Base-by-base conservation (phyloP, 2,888 invertebrate species). In the Chrysolina oricalcia region DNA sequence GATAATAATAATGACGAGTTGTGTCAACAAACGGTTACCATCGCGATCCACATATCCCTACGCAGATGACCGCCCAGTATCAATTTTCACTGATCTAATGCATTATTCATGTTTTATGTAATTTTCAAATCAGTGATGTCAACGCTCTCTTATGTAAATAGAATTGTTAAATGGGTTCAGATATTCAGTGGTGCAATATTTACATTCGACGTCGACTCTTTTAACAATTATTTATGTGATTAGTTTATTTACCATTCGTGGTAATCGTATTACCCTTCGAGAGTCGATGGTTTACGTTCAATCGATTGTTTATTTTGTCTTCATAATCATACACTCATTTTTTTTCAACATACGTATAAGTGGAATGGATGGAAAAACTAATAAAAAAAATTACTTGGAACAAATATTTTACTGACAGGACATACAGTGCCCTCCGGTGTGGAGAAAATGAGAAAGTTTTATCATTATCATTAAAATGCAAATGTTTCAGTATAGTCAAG, bases 181-280 rank as follows among this genome's bases (percentile, higher is more conserved):
- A 73, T 73, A 76, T 73, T 73, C 50, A 62, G 70, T 73, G 73
- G 70, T 67, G 76, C 76, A 76, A 76, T 76, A 73, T 76, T 76
- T 76, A 76, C 76, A 76, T 67, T 62, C 63, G 73, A 21, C 53
- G 5, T 40, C 62, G 66, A 63, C 70, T 72, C 70, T 68, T 76
- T 75, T 76, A 70, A 70, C 73, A 76, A 76, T 76, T 67, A 70
- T 67, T 76, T 73, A 75, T 73, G 72, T 75, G 76, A 78, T 78
- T 76, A 77, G 66, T 27, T 73, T 66, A 66, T 73, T 70, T 73
- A 76, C 76, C 73, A 59, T 35, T 35, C 59, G n/a, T 15, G 27
- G 23, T 13, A 35, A 27, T 35, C 59, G 35, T 59, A 35, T 59
- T 35, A 59, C 59, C 59, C 59, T 35, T 35, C 27, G 59, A 59